These are phyloP conservation scores for Cataglyphis albicans DNA, from an alignment of 2,888 invertebrate genomes.

Conservation along the genomic window DNA sequence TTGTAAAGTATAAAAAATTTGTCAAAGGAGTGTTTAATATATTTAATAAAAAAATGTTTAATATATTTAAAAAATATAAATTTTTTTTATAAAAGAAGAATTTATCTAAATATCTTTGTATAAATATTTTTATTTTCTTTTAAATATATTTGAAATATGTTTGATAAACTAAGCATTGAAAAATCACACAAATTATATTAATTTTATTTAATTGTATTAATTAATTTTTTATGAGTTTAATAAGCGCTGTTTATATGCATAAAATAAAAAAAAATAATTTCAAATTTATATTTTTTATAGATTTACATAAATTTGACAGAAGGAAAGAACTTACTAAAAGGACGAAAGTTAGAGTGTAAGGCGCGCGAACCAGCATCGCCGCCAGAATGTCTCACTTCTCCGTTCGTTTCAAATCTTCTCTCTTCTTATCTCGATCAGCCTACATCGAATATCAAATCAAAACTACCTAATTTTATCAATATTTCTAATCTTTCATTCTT, in stretches of 20 bases:
- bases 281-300: neutral
- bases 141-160: neutral
- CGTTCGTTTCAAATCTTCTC: constrained; percentile 24
- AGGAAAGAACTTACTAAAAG: constrained; percentile 19
- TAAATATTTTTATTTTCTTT: neutral
- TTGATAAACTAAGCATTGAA: neutral
- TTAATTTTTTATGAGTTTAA: neutral
- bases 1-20: neutral
- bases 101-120: neutral
- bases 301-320: neutral
- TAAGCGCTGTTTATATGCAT: neutral
- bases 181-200: neutral
- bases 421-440: neutral
- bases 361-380: constrained; percentile 51
- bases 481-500: neutral
- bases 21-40: neutral
- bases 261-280: neutral
- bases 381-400: constrained; percentile 7
- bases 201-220: neutral
- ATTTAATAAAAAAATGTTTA: neutral
- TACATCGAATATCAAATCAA: constrained; percentile 14
- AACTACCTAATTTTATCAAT: neutral
- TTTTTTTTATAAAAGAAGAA: neutral
- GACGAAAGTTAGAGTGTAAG: constrained; percentile 2
- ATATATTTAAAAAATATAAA: neutral